phyloP scores from a whole-genome alignment of 2,113 vertebrate genomes.

The Lycaon pictus region DNA sequence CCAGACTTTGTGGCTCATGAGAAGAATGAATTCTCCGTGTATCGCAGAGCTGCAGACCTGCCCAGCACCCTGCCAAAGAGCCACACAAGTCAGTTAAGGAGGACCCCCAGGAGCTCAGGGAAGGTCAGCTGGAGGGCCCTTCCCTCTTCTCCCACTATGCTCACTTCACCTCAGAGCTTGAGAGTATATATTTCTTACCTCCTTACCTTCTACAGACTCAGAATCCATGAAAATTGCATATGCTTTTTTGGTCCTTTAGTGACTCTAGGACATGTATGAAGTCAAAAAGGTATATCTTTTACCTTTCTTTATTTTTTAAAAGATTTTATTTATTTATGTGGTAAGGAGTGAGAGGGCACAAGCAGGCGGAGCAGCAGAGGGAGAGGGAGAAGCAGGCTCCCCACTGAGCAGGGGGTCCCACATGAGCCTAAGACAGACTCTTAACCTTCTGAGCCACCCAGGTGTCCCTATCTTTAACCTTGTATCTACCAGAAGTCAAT shows the following conservation, averaged over 20 bases:
- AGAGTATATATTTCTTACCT: neutral
- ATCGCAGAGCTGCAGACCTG: neutral
- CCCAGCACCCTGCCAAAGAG: neutral
- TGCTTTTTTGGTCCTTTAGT: neutral
- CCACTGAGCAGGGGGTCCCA: too few relatives aligned
- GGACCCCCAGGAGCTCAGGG: neutral
- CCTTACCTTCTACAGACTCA: neutral
- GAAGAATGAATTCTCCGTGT: neutral
- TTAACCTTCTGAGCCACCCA: too few relatives aligned
- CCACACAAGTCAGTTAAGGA: neutral
- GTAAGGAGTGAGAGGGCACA: too few relatives aligned
- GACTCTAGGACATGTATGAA: neutral
- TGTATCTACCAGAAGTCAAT: neutral
- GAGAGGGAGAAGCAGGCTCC: too few relatives aligned
- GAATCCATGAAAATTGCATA: accelerated
- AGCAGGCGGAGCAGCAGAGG: too few relatives aligned
- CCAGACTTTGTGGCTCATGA: neutral
- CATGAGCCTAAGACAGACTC: too few relatives aligned
- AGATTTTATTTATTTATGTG: too few relatives aligned
- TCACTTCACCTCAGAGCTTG: neutral
- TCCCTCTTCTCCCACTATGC: neutral
- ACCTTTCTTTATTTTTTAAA: neutral
- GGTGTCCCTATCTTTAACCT: too few relatives aligned
- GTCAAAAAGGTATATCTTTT: neutral
- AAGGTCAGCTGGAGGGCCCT: neutral